A percentile compares a stretch with the other conserved stretches of the same genome.
Evolutionary conservation across 2,888 invertebrate genomes (phyloP).

Genomic region (Ennomos fuscantarius): DNA sequence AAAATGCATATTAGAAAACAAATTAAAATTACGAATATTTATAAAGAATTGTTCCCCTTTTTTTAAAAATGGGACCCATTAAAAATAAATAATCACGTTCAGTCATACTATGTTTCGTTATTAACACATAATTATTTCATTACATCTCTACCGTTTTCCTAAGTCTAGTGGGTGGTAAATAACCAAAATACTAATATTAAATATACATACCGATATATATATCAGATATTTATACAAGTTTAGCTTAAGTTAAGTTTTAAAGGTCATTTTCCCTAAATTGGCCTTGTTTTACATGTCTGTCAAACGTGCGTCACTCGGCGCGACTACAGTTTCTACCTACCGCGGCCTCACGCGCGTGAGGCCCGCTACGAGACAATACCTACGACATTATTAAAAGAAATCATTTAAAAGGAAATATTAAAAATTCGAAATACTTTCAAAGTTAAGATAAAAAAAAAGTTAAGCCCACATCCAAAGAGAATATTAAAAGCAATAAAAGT

Average conservation of each 20-base stretch:
- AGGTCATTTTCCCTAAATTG: constrained; percentile 82
- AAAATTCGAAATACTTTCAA: constrained; percentile 51
- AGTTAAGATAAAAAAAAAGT: constrained; percentile 44
- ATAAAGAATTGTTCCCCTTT: constrained; percentile 80
- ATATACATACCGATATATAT: constrained; percentile 85
- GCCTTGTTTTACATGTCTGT: constrained; percentile 81
- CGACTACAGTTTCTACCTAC: constrained; percentile 39
- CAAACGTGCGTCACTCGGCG: constrained; percentile 66
- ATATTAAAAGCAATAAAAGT: constrained; percentile 71
- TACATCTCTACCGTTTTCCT: constrained; percentile 82
- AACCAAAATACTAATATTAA: constrained; percentile 85
- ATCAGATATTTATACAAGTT: constrained; percentile 84
- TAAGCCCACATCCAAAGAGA: constrained; percentile 81
- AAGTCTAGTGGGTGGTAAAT: constrained; percentile 84
- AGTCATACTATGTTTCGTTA: constrained; percentile 82
- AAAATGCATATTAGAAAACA: constrained; percentile 81
- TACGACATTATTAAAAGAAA: constrained; percentile 76
- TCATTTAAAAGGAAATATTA: constrained; percentile 63
- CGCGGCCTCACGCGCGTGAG: constrained; percentile 16
- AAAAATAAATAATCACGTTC: constrained; percentile 80
- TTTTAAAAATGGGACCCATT: constrained; percentile 71
- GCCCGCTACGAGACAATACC: constrained; percentile 39
- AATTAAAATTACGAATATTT: constrained; percentile 84
- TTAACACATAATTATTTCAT: constrained; percentile 83
- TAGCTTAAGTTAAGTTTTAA: constrained; percentile 85